phyloP scores from a whole-genome alignment of 2,797 vertebrate species.

The Anisognathus igniventris region DNA sequence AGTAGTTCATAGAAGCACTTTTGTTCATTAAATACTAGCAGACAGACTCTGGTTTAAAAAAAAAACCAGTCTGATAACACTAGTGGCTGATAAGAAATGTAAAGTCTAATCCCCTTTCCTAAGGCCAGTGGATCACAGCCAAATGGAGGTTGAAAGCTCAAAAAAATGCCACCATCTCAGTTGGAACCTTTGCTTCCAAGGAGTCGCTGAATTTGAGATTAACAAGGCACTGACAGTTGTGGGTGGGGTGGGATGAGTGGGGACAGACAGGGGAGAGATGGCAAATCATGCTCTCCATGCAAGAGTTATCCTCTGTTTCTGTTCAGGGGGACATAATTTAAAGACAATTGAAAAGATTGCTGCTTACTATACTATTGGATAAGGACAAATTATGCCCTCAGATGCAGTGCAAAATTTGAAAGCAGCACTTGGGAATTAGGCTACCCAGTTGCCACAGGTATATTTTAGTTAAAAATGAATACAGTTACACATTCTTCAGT shows the following conservation, averaged over 20 bases:
- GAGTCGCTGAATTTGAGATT: background rate
- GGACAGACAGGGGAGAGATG: background rate
- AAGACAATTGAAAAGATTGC: background rate
- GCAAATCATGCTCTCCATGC: background rate
- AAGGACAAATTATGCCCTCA: background rate
- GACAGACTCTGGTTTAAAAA: constrained; percentile 51
- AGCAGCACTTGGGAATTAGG: background rate
- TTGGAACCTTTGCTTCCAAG: background rate
- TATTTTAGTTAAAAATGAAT: background rate
- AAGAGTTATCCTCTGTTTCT: background rate
- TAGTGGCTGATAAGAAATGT: constrained; percentile 52
- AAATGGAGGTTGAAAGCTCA: constrained; percentile 49
- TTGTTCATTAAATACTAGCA: constrained; percentile 56
- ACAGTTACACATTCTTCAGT: background rate
- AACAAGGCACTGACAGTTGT: background rate
- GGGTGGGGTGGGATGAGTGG: background rate
- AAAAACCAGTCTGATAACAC: background rate
- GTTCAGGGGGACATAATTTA: background rate
- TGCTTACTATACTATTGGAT: background rate
- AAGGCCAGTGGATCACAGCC: constrained; percentile 40
- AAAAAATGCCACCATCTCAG: constrained; percentile 37
- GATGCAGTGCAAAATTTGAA: background rate
- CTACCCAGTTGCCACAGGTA: background rate
- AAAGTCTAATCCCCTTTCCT: constrained; percentile 48
- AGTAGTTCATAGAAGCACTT: constrained; percentile 56